Evolutionary conservation across 2,888 invertebrate species (phyloP).

Genomic region (Thumatha senex): DNA sequence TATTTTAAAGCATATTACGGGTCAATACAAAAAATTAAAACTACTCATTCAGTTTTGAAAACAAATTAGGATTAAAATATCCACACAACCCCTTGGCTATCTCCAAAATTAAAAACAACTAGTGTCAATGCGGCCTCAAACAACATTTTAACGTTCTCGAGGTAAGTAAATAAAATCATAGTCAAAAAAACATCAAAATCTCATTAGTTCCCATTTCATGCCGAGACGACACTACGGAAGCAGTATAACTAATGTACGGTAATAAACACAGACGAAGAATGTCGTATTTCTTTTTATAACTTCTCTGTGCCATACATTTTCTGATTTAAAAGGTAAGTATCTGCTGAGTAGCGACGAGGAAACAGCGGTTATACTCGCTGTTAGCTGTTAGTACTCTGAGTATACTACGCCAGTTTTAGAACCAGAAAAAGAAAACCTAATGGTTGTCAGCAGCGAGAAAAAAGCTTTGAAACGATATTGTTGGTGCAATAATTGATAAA

Average conservation of each 20-base stretch:
- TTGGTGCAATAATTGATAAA: background rate
- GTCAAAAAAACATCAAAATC: slow-evolving; percentile 84
- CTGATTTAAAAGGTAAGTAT: slow-evolving; percentile 76
- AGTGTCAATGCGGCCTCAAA: slow-evolving; percentile 49
- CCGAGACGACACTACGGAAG: slow-evolving; percentile 82
- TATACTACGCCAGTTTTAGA: slow-evolving; percentile 30
- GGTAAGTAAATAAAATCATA: slow-evolving; percentile 79
- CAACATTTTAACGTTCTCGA: slow-evolving; percentile 56
- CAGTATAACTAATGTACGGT: slow-evolving; percentile 83
- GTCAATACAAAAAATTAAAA: no score
- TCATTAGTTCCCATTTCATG: slow-evolving; percentile 83
- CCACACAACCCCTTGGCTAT: no score
- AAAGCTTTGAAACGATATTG: slow-evolving; percentile 11
- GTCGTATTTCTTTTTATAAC: slow-evolving; percentile 83
- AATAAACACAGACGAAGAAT: slow-evolving; percentile 80
- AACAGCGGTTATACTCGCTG: slow-evolving; percentile 35
- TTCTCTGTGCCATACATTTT: slow-evolving; percentile 74
- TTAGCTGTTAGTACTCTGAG: slow-evolving; percentile 35
- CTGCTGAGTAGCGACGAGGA: slow-evolving; percentile 53
- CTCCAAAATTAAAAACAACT: slow-evolving; percentile 24
- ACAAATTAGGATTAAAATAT: no score
- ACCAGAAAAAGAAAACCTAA: slow-evolving; percentile 18
- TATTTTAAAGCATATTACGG: no score
- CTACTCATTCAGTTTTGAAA: no score
- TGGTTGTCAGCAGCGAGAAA: slow-evolving; percentile 10